phyloP scores from a whole-genome alignment of 2,888 invertebrate species.

The Pilophorus perplexus region DNA sequence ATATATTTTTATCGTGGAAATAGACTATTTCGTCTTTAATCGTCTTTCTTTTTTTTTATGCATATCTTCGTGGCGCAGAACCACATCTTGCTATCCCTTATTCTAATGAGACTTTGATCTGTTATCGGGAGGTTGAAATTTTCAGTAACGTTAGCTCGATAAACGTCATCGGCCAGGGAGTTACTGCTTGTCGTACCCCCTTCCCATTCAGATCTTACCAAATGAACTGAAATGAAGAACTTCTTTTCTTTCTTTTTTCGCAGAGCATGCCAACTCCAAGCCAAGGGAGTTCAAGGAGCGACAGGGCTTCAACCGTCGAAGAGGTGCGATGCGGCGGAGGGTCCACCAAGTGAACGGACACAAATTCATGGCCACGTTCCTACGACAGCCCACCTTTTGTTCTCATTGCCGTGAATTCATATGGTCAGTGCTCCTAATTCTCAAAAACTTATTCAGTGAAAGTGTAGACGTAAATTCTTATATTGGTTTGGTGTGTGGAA shows the following conservation, averaged over 20 bases:
- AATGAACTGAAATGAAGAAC: no score
- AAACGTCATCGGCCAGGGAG: no score
- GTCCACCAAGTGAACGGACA: conserved; percentile 98
- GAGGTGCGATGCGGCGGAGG: conserved; percentile 95
- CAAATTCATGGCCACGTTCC: conserved; percentile 99
- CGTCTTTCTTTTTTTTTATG: no score
- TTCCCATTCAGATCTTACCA: no score
- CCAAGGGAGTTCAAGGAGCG: conserved; percentile 93
- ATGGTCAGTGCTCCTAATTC: conserved; percentile 69
- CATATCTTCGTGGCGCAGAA: no score
- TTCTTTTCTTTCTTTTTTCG: conserved; percentile 17
- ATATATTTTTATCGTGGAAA: no score
- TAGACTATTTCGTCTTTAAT: no score
- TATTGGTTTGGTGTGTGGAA: conserved; percentile 38
- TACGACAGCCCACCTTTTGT: conserved; percentile 98
- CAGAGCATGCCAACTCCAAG: conserved; percentile 58
- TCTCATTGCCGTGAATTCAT: conserved; percentile 99
- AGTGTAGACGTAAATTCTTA: conserved; percentile 20
- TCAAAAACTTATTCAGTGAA: conserved; percentile 21
- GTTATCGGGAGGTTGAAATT: no score
- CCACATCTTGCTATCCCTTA: no score
- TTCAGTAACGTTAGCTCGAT: no score
- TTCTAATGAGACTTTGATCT: no score
- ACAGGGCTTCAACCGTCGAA: conserved; percentile 82
- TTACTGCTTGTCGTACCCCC: no score